Conservation (phyloP, 2,113 vertebrate genomes). For the Motacilla tschutschensis region DNA sequence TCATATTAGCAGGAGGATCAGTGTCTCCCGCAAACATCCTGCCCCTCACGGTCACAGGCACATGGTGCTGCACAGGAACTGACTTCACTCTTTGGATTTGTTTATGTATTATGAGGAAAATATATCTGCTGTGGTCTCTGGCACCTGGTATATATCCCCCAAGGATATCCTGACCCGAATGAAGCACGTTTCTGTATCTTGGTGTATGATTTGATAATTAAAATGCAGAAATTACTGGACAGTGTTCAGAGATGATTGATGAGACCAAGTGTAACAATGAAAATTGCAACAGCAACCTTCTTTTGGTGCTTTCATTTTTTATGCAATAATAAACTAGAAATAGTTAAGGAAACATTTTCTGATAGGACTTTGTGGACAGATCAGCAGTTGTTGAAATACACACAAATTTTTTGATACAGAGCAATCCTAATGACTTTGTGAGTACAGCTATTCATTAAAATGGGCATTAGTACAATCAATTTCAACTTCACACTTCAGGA, state of each 20-base stretch:
- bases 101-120: background rate
- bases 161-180: background rate
- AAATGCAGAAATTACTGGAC: background rate
- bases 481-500: background rate
- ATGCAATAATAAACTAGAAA: background rate
- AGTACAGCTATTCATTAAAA: rapidly evolving
- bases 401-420: background rate
- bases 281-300: background rate
- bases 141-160: background rate
- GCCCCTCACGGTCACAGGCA: rapidly evolving
- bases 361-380: background rate
- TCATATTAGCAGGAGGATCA: background rate
- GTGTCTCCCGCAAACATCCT: background rate
- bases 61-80: background rate
- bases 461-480: background rate
- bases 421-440: background rate
- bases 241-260: background rate
- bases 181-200: background rate
- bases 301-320: background rate
- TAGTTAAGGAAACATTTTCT: background rate
- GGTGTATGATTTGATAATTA: background rate
- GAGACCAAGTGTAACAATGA: background rate
- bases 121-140: background rate
- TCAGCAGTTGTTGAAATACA: background rate
- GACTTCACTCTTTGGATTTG: background rate